Percentiles rank a stretch among this genome's conserved stretches.
Evolutionary conservation across 2,797 vertebrate genomes (phyloP).

Genomic region (Hirundo rustica): DNA sequence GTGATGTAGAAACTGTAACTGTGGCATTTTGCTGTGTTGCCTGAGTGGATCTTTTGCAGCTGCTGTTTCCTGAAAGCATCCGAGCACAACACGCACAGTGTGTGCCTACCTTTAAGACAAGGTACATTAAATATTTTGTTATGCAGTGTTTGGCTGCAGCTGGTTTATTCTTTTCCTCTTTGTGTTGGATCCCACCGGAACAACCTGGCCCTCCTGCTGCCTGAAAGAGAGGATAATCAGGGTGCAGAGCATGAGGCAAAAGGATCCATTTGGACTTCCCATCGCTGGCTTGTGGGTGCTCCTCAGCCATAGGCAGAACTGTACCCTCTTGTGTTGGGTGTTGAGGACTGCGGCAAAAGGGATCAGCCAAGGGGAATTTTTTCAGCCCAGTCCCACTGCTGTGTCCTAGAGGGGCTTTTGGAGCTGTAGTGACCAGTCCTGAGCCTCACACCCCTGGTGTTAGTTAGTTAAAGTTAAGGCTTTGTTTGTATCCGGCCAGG

Average conservation of each 20-base stretch:
- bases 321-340: background rate
- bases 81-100: rapidly evolving
- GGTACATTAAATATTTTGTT: slow-evolving; percentile 37
- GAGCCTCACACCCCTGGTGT: background rate
- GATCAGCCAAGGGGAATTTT: background rate
- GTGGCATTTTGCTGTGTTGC: background rate
- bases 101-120: background rate
- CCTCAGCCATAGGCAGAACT: background rate
- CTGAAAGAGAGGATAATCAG: background rate
- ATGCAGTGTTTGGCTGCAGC: background rate
- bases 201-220: background rate
- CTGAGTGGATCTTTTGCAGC: background rate
- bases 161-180: background rate
- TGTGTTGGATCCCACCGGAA: rapidly evolving
- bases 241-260: background rate
- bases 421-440: background rate
- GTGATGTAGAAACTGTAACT: background rate
- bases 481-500: background rate
- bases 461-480: background rate
- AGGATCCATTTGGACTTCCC: background rate
- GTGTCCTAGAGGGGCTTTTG: background rate
- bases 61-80: background rate
- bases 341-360: background rate
- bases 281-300: background rate
- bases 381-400: background rate